phyloP scores from a whole-genome alignment of 1,140 invertebrate genomes.

The Armadillidium nasatum region DNA sequence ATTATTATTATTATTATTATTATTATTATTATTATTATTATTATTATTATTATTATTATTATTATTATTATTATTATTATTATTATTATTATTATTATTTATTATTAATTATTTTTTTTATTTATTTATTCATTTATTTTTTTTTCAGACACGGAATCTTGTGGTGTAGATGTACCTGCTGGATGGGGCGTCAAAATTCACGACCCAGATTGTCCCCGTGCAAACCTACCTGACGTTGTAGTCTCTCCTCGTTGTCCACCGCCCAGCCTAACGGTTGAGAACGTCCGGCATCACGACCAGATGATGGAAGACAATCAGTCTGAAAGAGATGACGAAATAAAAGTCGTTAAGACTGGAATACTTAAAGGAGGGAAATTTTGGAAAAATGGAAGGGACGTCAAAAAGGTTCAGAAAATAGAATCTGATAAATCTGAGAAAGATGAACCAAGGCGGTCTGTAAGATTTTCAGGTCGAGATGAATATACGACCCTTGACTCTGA shows the following conservation, averaged over 20 bases:
- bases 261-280: conserved; percentile 39
- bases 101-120: no score
- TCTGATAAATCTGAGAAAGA: conserved; percentile 36
- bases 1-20: no score
- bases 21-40: no score
- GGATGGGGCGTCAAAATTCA: conserved; percentile 34
- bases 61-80: no score
- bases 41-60: no score
- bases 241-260: conserved; percentile 28
- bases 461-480: conserved; percentile 42
- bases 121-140: no score
- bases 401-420: conserved; percentile 18
- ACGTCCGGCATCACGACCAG: conserved; percentile 41
- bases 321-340: conserved; percentile 24
- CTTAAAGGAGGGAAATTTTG: conserved; percentile 61
- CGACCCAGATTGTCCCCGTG: conserved; percentile 33
- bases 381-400: conserved; percentile 51
- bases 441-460: conserved; percentile 37
- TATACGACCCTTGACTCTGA: conserved; percentile 34
- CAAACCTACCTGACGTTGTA: conserved; percentile 42
- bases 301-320: conserved; percentile 35
- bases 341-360: conserved; percentile 51
- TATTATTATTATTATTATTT: no score
- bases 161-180: background rate
- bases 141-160: no score